Percentiles rank a stretch among this genome's conserved stretches.
phyloP scores from a whole-genome alignment of 1,140 invertebrate species.

The Belonocnema kinseyi region DNA sequence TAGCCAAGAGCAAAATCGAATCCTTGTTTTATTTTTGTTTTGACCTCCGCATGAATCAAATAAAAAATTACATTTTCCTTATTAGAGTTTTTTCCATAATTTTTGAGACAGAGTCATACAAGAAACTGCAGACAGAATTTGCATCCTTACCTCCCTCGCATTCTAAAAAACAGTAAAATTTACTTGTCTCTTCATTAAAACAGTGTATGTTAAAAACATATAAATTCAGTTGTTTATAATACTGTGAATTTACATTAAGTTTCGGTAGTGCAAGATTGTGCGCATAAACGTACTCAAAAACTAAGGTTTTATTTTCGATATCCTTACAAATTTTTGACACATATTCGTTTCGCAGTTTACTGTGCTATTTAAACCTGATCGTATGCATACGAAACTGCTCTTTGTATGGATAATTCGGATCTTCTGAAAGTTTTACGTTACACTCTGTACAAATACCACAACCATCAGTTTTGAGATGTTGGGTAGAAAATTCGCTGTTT shows the following conservation, averaged over 20 bases:
- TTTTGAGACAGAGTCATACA: conserved; percentile 36
- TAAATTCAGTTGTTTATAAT: conserved; percentile 35
- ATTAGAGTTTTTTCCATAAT: not conserved
- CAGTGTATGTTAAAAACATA: conserved; percentile 35
- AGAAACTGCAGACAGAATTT: conserved; percentile 36
- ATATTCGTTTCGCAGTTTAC: not conserved
- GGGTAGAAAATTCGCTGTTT: not conserved
- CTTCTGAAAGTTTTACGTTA: not conserved
- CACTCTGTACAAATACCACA: not conserved
- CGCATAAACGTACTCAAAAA: conserved; percentile 38
- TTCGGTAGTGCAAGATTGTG: conserved; percentile 37
- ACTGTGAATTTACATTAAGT: too few species aligned
- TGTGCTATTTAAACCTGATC: not conserved
- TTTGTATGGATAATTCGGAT: not conserved
- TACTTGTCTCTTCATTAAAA: conserved; percentile 27
- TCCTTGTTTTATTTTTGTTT: conserved; percentile 37
- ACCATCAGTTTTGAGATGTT: not conserved
- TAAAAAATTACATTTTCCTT: conserved; percentile 32
- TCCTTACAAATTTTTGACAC: not conserved
- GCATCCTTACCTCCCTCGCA: conserved; percentile 37
- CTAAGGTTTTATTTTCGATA: not conserved
- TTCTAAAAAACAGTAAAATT: conserved; percentile 38
- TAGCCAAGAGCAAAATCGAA: conserved; percentile 32
- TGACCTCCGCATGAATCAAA: conserved; percentile 30
- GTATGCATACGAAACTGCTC: not conserved